Conservation (phyloP, 2,888 invertebrate genomes). For the Lithophane socia region DNA sequence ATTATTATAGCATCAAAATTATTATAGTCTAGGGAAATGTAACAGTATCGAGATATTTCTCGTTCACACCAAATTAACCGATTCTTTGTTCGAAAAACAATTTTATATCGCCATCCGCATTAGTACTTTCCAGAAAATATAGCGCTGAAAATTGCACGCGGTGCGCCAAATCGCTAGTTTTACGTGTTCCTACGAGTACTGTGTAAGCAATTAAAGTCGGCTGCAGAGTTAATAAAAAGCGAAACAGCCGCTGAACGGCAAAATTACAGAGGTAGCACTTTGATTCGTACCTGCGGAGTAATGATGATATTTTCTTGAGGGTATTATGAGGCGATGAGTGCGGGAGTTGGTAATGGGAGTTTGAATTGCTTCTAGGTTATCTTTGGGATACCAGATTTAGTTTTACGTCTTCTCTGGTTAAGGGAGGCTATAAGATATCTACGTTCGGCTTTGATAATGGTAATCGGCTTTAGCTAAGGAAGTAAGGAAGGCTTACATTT, state of each 20-base stretch:
- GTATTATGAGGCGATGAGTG: constrained; percentile 33
- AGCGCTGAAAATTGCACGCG: constrained; percentile 58
- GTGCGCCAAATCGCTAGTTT: constrained; percentile 67
- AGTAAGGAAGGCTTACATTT: background rate
- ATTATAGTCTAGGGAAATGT: background rate
- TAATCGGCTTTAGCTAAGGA: background rate
- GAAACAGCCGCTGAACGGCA: constrained; percentile 45
- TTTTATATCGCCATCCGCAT: constrained; percentile 53
- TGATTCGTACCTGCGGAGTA: constrained; percentile 28
- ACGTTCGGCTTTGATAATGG: constrained; percentile 1
- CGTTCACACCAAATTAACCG: background rate
- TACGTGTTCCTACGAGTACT: constrained; percentile 58
- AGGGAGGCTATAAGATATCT: background rate
- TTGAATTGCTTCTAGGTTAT: constrained; percentile 46
- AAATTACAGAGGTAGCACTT: constrained; percentile 52
- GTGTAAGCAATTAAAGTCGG: constrained; percentile 63
- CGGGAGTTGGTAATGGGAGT: constrained; percentile 25
- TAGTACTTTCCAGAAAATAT: constrained; percentile 57
- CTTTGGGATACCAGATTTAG: constrained; percentile 26
- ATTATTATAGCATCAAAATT: background rate
- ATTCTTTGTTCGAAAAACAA: constrained; percentile 31
- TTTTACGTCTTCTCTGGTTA: background rate
- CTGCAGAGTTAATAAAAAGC: constrained; percentile 64
- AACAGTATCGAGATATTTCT: background rate
- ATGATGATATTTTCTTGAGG: constrained; percentile 44